Percentiles rank a stretch among this genome's conserved stretches.
Evolutionary conservation across 1,140 invertebrate genomes (phyloP).

Genomic region (Tribolium castaneum): DNA sequence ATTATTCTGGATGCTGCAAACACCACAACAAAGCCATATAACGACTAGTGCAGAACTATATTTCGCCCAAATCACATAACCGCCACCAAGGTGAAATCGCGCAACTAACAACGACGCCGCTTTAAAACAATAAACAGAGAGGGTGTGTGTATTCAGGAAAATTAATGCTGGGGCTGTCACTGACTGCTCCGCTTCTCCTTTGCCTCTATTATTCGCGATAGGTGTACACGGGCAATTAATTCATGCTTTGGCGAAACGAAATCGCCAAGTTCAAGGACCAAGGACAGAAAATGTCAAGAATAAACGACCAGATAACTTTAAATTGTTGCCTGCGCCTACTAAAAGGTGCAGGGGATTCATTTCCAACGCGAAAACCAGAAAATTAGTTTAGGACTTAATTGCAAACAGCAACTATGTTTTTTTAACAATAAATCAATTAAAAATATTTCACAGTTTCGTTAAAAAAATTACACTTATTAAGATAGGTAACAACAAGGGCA

Average conservation of each 20-base stretch:
- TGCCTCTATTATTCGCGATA: neutral
- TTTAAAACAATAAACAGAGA: slow-evolving; percentile 32
- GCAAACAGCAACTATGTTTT: too few relatives aligned
- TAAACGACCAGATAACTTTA: too few relatives aligned
- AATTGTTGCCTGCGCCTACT: too few relatives aligned
- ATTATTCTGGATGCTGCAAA: slow-evolving; percentile 9
- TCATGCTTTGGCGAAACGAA: neutral
- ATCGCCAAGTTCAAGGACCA: neutral
- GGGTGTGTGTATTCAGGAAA: slow-evolving; percentile 7
- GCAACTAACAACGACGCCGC: neutral
- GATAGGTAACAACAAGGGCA: too few relatives aligned
- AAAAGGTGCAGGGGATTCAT: too few relatives aligned
- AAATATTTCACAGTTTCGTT: too few relatives aligned
- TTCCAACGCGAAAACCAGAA: too few relatives aligned
- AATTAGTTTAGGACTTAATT: too few relatives aligned
- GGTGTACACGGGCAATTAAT: neutral
- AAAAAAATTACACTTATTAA: too few relatives aligned
- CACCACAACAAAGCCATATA: slow-evolving; percentile 26
- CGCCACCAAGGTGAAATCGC: slow-evolving; percentile 28
- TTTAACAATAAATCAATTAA: too few relatives aligned
- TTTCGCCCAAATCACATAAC: slow-evolving; percentile 12
- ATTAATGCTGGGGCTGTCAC: slow-evolving; percentile 18
- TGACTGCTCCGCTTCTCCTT: slow-evolving; percentile 27
- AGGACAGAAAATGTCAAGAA: too few relatives aligned
- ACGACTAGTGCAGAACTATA: slow-evolving; percentile 25